phyloP scores from a whole-genome alignment of 2,797 vertebrate species.

The Aselliscus stoliczkanus region DNA sequence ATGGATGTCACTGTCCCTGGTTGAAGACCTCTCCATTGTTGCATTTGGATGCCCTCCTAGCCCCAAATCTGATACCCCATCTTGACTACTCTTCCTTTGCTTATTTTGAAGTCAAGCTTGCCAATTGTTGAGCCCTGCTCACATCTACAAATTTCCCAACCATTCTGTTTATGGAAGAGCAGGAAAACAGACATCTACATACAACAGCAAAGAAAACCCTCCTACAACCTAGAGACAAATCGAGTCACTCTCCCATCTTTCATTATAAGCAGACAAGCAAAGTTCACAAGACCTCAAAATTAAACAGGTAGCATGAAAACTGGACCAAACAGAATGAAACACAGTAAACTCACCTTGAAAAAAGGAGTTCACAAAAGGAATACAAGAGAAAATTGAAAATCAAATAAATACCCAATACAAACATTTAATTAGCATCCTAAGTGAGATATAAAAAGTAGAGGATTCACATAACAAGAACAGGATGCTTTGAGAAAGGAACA shows the following conservation, averaged over 20 bases:
- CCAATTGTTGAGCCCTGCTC: background rate
- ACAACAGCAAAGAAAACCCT: background rate
- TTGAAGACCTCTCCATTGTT: background rate
- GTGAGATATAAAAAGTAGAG: background rate
- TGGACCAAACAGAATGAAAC: background rate
- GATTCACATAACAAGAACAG: slow-evolving; percentile 37
- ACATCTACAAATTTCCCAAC: background rate
- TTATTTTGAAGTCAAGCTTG: background rate
- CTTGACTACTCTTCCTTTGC: background rate
- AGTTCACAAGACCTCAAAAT: background rate
- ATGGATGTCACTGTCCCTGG: background rate
- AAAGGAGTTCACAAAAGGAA: background rate
- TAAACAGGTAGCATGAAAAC: background rate
- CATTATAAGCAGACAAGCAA: background rate
- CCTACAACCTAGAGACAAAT: background rate
- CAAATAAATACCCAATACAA: background rate
- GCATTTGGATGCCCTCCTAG: background rate
- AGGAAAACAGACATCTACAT: background rate
- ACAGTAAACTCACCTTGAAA: background rate
- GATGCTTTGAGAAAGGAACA: slow-evolving; percentile 13
- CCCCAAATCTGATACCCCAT: background rate
- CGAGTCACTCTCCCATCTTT: background rate
- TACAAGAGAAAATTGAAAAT: background rate
- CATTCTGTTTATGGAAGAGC: background rate
- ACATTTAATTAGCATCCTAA: background rate